Conservation (phyloP, 37 sponge, comb jelly and placozoan species). For the Hexactinellida sp. region DNA sequence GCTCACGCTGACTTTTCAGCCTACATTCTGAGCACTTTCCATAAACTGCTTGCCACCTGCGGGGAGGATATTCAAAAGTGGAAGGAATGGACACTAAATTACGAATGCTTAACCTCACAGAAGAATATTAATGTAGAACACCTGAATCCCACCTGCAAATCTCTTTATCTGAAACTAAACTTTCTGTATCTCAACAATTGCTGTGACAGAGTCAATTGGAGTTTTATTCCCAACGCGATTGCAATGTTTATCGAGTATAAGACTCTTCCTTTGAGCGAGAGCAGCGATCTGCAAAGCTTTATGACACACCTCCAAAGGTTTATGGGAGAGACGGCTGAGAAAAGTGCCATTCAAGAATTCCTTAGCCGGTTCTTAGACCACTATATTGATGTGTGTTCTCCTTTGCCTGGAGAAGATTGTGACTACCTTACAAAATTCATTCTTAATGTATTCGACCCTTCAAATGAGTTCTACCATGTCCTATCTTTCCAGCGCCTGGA, state of each 20-base stretch:
- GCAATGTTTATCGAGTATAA: not conserved
- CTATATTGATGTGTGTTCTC: not conserved
- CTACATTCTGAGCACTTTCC: not conserved
- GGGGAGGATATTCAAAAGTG: not conserved
- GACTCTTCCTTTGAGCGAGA: not conserved
- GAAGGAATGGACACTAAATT: constrained; percentile 14
- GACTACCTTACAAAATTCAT: not conserved
- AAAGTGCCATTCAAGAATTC: not conserved
- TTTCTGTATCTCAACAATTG: not conserved
- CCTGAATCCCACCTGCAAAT: not conserved
- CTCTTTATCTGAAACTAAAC: not conserved
- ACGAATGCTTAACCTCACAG: not conserved
- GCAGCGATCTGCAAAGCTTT: not conserved
- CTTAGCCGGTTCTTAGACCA: not conserved
- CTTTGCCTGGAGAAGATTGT: not conserved
- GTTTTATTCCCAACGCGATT: not conserved
- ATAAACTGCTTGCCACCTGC: not conserved
- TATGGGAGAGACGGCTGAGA: not conserved
- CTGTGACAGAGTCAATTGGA: not conserved
- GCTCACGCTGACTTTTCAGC: not conserved
- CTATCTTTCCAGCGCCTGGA: not conserved
- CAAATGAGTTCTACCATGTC: not conserved
- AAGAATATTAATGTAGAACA: not conserved
- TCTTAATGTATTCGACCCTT: not conserved
- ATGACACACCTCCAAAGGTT: not conserved